Evolutionary conservation across 2,797 vertebrate species (phyloP), one percentile per base, ranked within the genome.

Genomic region (Gymnothorax reevesii): DNA sequence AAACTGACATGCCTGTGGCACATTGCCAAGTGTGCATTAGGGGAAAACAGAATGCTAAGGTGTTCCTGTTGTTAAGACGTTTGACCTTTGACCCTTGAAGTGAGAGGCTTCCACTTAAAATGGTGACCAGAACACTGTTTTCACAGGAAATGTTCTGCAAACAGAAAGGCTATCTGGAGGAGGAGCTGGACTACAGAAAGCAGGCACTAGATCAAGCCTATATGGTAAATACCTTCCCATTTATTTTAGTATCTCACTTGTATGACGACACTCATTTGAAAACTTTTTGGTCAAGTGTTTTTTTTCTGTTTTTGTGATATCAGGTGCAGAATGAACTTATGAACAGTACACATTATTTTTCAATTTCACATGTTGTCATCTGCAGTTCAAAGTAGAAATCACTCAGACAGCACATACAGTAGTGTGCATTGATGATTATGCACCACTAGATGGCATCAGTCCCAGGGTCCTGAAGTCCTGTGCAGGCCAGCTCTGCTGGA

Each of bases 131-230:
- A 54, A 79, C 33, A 55, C 59, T 20, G 66, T 87, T 7, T 86
- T 87, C 91, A 0, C 89, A 99, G 98, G 98, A 99, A 86, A 98
- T 99, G 89, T 99, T 99, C 95, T 99, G 98, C 92, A 99, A 99
- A 94, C 98, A 99, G 93, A 99, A 99, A 94, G 98, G 98, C 54
- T 99, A 99, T 92, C 94, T 99, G 89, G 99, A 99, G 87, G 98
- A 99, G 92, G 99, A 99, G 89, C 92, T 99, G 86, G 99, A 99
- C 95, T 99, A 99, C 92, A 97, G 99, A 88, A 99, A 99, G 91
- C 98, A 99, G 94, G 97, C 98, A 84, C 95, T 99, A 88, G 99
- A 99, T 90, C 99, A 99, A 94, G 98, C 99, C 17, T 99, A 99
- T 85, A 97, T 99, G 98, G 98, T 99, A 93, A 84, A 94, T 59